Evolutionary conservation across 2,888 invertebrate species (phyloP).

Genomic region (Taphrorychus bicolor): DNA sequence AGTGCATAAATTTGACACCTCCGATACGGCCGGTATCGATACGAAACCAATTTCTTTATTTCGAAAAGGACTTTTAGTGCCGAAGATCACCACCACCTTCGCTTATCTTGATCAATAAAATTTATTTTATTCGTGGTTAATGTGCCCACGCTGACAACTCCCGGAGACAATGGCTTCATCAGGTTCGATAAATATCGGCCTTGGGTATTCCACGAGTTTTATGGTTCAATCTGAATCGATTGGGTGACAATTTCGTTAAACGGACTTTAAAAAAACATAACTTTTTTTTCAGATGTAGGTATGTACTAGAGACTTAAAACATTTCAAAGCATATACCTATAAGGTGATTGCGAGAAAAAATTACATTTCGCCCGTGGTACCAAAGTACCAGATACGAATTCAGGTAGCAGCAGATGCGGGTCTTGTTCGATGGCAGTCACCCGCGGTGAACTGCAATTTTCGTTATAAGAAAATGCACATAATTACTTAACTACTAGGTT

Average conservation of each 20-base stretch:
- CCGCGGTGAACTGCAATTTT: slow-evolving; percentile 32
- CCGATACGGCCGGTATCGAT: background rate
- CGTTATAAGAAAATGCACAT: slow-evolving; percentile 50
- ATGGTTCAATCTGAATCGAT: slow-evolving; percentile 22
- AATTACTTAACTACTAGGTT: slow-evolving; percentile 54
- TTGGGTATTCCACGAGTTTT: slow-evolving; percentile 15
- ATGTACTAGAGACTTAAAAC: too few relatives aligned
- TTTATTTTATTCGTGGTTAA: slow-evolving; percentile 44
- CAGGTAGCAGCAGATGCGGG: slow-evolving; percentile 47
- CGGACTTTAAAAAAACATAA: background rate
- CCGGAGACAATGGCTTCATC: slow-evolving; percentile 44
- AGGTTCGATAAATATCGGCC: slow-evolving; percentile 37
- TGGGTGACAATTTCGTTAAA: background rate
- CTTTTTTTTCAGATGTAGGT: background rate
- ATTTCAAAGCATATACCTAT: too few relatives aligned
- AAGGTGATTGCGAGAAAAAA: background rate
- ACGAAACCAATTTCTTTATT: slow-evolving; percentile 8
- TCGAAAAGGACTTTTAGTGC: slow-evolving; percentile 1
- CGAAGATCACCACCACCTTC: slow-evolving; percentile 21
- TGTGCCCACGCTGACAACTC: slow-evolving; percentile 49
- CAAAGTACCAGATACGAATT: slow-evolving; percentile 40
- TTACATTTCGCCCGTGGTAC: background rate
- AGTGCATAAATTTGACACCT: background rate
- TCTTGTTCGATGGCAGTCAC: slow-evolving; percentile 46
- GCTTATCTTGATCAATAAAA: slow-evolving; percentile 47